Conservation (phyloP, 92 coral and sea anemone genomes). For the Isaurus tuberculatus region DNA sequence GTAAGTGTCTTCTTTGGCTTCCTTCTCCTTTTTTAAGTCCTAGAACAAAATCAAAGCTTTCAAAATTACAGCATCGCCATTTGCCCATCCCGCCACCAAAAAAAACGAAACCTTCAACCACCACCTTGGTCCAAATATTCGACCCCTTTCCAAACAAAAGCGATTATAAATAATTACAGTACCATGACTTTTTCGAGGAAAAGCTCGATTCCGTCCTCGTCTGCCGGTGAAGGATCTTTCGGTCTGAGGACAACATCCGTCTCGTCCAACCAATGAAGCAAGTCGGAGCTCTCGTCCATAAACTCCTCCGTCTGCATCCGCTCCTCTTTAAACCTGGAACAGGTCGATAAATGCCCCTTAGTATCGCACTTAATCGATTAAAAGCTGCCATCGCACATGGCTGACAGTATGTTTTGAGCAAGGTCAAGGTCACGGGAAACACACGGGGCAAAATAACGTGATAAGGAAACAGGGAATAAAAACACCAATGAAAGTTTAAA, state of each 20-base stretch:
- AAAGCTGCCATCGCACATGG: too few relatives aligned
- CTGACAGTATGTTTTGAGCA: too few relatives aligned
- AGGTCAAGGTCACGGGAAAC: too few relatives aligned
- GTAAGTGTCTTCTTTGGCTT: constrained; percentile 85
- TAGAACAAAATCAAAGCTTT: constrained; percentile 11
- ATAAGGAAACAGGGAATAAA: too few relatives aligned
- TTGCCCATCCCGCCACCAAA: too few relatives aligned
- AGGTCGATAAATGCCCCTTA: too few relatives aligned
- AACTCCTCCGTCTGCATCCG: constrained; percentile 98
- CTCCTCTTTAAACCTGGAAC: constrained; percentile 86
- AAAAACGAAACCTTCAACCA: too few relatives aligned
- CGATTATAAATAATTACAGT: neutral
- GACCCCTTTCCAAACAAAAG: neutral
- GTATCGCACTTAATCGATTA: too few relatives aligned
- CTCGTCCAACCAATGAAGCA: constrained; percentile 94
- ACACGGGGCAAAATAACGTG: too few relatives aligned
- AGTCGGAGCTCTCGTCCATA: constrained; percentile 92
- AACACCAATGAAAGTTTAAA: too few relatives aligned
- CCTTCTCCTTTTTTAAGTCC: constrained; percentile 84
- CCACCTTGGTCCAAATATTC: too few relatives aligned
- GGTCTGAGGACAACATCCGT: constrained; percentile 75
- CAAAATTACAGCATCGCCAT: too few relatives aligned
- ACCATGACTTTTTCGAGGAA: constrained; percentile 93
- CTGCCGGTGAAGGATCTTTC: constrained; percentile 93
- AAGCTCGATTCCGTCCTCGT: constrained; percentile 83